Evolutionary conservation across 2,113 vertebrate genomes (phyloP).

Genomic region (Gavia stellata): DNA sequence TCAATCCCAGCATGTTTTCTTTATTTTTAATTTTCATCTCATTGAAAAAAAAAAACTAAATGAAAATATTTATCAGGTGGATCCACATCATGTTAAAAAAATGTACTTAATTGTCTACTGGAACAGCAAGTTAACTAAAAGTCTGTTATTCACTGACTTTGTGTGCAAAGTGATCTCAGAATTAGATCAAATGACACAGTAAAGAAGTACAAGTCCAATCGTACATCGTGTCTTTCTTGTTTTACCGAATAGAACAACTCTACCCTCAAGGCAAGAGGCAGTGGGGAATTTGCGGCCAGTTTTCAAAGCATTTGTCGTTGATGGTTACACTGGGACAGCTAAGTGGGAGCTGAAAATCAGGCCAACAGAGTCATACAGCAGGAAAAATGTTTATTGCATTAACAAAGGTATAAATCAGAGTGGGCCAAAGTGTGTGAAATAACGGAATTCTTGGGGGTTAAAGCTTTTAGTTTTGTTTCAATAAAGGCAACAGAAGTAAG

Average conservation of each 20-base stretch:
- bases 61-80: background rate
- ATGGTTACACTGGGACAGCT: background rate
- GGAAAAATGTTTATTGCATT: conserved; percentile 19
- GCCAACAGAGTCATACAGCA: background rate
- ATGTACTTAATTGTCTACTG: background rate
- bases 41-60: background rate
- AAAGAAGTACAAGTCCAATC: background rate
- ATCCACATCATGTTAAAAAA: background rate
- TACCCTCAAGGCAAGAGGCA: background rate
- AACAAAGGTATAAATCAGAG: conserved; percentile 31
- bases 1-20: background rate
- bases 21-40: background rate
- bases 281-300: conserved; percentile 2
- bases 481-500: background rate
- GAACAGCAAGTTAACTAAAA: background rate
- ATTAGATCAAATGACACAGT: background rate
- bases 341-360: background rate
- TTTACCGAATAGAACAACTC: background rate
- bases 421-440: background rate
- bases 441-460: background rate
- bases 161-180: background rate
- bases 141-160: background rate
- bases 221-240: background rate
- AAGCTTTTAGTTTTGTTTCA: conserved; percentile 19
- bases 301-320: conserved; percentile 17